Percentiles rank a stretch among this genome's conserved stretches.
Conservation (phyloP, 2,797 vertebrate species). For the Acanthiza pusilla region DNA sequence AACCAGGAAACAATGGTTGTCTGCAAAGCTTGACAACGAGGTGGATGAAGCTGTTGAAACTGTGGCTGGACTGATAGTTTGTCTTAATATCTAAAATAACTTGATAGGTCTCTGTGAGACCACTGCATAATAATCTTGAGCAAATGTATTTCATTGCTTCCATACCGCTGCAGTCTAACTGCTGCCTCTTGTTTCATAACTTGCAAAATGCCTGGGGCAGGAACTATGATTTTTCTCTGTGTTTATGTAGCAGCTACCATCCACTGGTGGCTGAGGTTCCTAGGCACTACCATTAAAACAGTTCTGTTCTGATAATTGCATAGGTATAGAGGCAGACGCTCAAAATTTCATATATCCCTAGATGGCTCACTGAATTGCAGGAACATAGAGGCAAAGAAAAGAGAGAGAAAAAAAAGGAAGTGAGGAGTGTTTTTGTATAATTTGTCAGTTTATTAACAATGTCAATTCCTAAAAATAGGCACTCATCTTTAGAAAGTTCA, state of each 20-base stretch:
- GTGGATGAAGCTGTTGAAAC: not conserved
- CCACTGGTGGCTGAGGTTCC: conserved; percentile 2
- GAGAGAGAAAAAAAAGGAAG: not conserved
- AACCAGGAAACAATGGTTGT: not conserved
- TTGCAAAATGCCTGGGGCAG: conserved; percentile 3
- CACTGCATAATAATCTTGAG: not conserved
- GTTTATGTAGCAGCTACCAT: conserved; percentile 13
- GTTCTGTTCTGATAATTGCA: not conserved
- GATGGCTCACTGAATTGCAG: not conserved
- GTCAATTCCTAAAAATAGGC: not conserved
- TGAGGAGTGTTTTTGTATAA: not conserved
- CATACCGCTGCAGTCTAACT: not conserved
- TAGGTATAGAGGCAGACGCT: not conserved
- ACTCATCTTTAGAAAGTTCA: not conserved
- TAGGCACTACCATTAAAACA: not conserved
- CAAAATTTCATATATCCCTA: not conserved
- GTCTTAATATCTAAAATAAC: conserved; percentile 1
- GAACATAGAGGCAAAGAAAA: not conserved
- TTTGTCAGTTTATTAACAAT: not conserved
- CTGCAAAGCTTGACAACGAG: not conserved
- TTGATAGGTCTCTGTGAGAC: not conserved
- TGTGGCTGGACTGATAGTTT: not conserved
- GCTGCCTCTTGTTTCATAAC: conserved; percentile 22
- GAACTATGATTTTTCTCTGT: conserved; percentile 12
- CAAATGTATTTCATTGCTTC: conserved; percentile 21